phyloP scores from a whole-genome alignment of 2,113 vertebrate genomes.

The Petrocephalus zakoni region DNA sequence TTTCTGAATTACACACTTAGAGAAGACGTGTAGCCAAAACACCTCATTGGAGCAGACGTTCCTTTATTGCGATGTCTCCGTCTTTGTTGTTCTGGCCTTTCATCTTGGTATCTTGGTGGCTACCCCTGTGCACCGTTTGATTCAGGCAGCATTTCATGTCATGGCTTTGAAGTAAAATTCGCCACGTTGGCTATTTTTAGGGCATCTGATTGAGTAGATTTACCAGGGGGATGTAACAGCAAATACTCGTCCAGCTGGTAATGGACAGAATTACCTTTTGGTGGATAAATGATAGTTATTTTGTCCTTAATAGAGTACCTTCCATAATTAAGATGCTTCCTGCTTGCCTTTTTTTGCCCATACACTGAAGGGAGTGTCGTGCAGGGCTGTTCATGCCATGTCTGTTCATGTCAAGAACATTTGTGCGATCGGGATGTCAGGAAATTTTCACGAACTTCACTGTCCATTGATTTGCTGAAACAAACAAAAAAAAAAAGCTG shows the following conservation, averaged over 20 bases:
- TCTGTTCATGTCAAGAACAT: not conserved
- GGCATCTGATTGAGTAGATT: not conserved
- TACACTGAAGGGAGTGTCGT: not conserved
- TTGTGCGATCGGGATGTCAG: not conserved
- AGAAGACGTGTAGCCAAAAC: constrained; percentile 51
- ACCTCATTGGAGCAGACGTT: constrained; percentile 39
- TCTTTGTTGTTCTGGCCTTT: constrained; percentile 34
- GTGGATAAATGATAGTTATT: constrained; percentile 11
- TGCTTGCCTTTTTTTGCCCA: not conserved
- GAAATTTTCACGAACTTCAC: not conserved
- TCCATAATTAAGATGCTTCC: not conserved
- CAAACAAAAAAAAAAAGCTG: not conserved
- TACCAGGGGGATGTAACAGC: not conserved
- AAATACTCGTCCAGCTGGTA: constrained; percentile 8
- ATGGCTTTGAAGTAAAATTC: constrained; percentile 19
- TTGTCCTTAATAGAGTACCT: not conserved
- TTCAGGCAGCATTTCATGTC: constrained; percentile 22
- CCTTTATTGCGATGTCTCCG: constrained; percentile 41
- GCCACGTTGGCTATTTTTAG: constrained; percentile 17
- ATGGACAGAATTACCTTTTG: constrained; percentile 18
- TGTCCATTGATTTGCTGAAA: not conserved
- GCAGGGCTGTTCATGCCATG: too few species aligned
- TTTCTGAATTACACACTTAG: constrained; percentile 58
- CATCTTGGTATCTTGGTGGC: constrained; percentile 31
- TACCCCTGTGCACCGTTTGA: constrained; percentile 32